Base-by-base conservation (phyloP, 64 coral and sea anemone species). In the Actinia equina region DNA sequence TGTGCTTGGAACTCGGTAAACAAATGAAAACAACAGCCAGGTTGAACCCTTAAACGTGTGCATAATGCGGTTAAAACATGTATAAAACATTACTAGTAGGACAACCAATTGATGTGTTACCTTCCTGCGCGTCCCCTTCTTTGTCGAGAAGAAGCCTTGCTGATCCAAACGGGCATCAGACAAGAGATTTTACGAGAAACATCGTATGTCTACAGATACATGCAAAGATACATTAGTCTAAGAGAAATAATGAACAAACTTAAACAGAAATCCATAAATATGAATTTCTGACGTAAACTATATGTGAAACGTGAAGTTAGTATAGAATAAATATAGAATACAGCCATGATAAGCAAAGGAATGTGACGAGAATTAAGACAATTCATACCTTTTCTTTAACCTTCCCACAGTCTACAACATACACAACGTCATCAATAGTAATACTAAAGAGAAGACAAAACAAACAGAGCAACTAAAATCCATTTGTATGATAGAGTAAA, bases 371-470 rank as follows among this genome's bases (percentile, higher is more conserved):
- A 18, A 15, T 19, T 2, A 60, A 17, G 1, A 86, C 9, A 57
- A 6, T 56, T 65, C 89, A 5, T 46, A 98, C 96, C 96, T 95
- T 95, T 93, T 98, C 93, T 84, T 98, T 98, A 42, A 89, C 93
- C 89, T 98, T 98, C 23, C 96, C 96, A 57, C 87, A 94, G 83
- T 98, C 93, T 9, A 98, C 88, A 64, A 98, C 93, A 95, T 89
- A 98, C 37, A 98, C 96, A 20, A 98, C 93, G 62, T 98, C 96
- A 78, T 98, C 96, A 86, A 98, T 98, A 5, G 96, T 98, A 19
- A 98, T 98, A 63, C 96, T 98, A 76, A 3, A 83, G 43, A 51
- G 43, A 87, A 65, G 67, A 82, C 41, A 49, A 27, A 82, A 85
- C 27, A 44, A 12, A 57, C 55, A 57, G 6, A 57, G 3, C 6